A percentile compares a stretch with the other conserved stretches of the same genome.
These are phyloP conservation scores for Lasioglossum leucozonium DNA, from an alignment of 2,888 invertebrate genomes.

Conservation along the genomic window DNA sequence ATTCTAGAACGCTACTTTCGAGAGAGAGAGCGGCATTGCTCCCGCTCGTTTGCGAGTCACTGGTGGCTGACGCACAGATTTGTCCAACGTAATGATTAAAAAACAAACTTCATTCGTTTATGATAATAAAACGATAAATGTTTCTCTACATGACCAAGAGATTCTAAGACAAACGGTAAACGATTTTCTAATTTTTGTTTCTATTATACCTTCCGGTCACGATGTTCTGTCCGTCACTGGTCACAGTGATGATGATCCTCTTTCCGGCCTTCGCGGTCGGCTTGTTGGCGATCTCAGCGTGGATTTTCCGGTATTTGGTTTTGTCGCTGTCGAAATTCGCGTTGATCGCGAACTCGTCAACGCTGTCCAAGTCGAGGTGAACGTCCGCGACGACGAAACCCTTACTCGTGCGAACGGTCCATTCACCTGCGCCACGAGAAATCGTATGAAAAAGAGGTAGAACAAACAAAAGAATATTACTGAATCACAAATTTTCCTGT, in stretches of 20 bases:
- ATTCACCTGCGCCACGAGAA: constrained; percentile 72
- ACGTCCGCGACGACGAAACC: constrained; percentile 85
- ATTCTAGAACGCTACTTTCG: too few relatives aligned
- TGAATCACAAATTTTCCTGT: too few relatives aligned
- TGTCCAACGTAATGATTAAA: neutral
- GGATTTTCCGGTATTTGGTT: constrained; percentile 88
- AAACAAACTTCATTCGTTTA: neutral
- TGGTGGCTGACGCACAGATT: neutral
- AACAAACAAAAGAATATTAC: too few relatives aligned
- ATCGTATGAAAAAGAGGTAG: neutral
- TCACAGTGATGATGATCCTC: constrained; percentile 88
- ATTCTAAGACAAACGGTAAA: too few relatives aligned
- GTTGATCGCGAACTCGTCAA: constrained; percentile 89
- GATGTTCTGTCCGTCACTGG: constrained; percentile 88
- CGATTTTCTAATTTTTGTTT: neutral
- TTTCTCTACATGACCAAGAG: too few relatives aligned
- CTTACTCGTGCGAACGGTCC: constrained; percentile 79
- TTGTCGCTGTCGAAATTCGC: constrained; percentile 88
- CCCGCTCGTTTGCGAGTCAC: too few relatives aligned
- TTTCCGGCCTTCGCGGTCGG: constrained; percentile 87
- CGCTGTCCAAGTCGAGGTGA: constrained; percentile 85
- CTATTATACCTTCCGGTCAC: constrained; percentile 88
- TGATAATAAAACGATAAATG: too few relatives aligned
- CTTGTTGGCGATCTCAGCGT: constrained; percentile 88
- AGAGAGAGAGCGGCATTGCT: too few relatives aligned